Evolutionary conservation across 2,888 invertebrate species (phyloP).

Genomic region (Pollenia labialis): DNA sequence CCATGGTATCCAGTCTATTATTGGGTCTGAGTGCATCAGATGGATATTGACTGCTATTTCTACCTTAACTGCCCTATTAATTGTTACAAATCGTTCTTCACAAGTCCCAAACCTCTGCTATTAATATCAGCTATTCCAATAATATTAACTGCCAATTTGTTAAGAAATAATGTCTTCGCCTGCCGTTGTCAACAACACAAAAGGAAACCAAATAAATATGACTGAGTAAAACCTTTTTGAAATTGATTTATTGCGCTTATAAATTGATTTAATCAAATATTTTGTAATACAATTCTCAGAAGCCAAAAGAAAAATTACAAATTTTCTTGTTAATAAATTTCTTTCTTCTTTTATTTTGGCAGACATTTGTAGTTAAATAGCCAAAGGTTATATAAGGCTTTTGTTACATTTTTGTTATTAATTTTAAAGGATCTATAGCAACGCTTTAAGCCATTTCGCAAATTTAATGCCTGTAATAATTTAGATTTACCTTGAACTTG

Average conservation of each 20-base stretch:
- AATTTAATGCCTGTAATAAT: conserved; percentile 51
- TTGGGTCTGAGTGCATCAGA: too few relatives aligned
- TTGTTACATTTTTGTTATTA: background rate
- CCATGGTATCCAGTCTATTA: too few relatives aligned
- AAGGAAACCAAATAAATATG: background rate
- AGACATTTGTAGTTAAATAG: conserved; percentile 15
- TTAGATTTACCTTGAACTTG: conserved; percentile 71
- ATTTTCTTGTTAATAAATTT: conserved; percentile 5
- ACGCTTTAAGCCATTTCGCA: conserved; percentile 18
- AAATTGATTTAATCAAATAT: conserved; percentile 34
- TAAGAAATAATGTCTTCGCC: background rate
- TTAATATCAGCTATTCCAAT: too few relatives aligned
- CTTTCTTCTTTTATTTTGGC: background rate
- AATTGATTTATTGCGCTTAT: conserved; percentile 50
- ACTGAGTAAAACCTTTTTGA: conserved; percentile 11
- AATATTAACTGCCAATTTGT: too few relatives aligned
- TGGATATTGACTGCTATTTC: too few relatives aligned
- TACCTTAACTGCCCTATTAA: too few relatives aligned
- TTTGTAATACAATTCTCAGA: background rate
- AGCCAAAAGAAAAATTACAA: background rate
- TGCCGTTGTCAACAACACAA: background rate
- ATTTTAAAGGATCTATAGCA: background rate
- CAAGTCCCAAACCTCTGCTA: too few relatives aligned
- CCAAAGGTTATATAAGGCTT: conserved; percentile 7
- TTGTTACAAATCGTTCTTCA: too few relatives aligned